A percentile compares a stretch with the other conserved stretches of the same genome.
These are phyloP conservation scores for Athalia cordata DNA, from an alignment of 2,888 invertebrate genomes.

Conservation along the genomic window DNA sequence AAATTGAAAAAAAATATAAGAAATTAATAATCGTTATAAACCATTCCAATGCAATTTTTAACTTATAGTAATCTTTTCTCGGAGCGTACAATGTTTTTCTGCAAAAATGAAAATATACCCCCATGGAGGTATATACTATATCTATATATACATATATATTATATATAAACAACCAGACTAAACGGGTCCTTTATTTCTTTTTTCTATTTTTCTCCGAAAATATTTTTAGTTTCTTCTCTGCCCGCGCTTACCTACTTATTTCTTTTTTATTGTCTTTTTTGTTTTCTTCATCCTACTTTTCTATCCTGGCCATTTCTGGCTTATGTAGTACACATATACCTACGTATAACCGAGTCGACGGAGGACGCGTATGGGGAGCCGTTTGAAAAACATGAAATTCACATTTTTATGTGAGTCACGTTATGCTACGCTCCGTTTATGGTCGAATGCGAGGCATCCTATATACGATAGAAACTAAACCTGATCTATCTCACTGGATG, in stretches of 20 bases:
- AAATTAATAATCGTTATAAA: conserved; percentile 3
- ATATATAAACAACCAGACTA: not conserved
- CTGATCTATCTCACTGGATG: conserved; percentile 33
- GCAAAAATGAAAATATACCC: too few relatives aligned
- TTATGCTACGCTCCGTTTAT: conserved; percentile 43
- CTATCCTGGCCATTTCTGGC: not conserved
- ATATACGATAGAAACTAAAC: not conserved
- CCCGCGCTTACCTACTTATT: not conserved
- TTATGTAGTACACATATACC: conserved; percentile 1
- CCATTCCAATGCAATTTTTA: not conserved
- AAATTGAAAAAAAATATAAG: conserved; percentile 27
- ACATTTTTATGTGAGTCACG: conserved; percentile 44
- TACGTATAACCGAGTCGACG: too few relatives aligned
- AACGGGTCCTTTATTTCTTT: not conserved
- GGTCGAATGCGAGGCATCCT: conserved; percentile 24
- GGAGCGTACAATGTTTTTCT: too few relatives aligned
- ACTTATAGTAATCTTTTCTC: too few relatives aligned
- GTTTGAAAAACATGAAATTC: conserved; percentile 44
- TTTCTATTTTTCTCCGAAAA: not conserved
- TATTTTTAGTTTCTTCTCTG: not conserved
- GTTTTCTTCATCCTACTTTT: not conserved
- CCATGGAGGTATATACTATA: too few relatives aligned
- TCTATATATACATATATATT: too few relatives aligned
- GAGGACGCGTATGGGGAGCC: not conserved
- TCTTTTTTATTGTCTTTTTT: not conserved